Base-by-base conservation (phyloP, 2,797 vertebrate genomes). In the Antennarius maculatus region DNA sequence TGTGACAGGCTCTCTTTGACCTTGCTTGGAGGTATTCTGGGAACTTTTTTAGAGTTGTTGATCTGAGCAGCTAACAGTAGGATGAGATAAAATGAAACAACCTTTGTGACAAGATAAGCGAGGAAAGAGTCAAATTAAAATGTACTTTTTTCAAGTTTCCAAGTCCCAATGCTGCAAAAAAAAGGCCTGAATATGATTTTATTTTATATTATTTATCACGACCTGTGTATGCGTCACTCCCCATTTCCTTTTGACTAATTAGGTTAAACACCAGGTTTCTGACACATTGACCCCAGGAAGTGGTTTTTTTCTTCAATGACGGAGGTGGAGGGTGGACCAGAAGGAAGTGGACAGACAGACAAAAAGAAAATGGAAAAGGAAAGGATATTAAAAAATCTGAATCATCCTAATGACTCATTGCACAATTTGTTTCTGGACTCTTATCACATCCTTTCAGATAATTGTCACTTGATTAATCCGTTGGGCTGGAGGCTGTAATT, bases 201-300 rank as follows among this genome's bases (percentile, higher is more conserved):
- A 5, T 15, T 43, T 14, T 15, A 15, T 43, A 43, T 43, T 43
- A 14, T 12, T 9, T 39, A 39, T 39, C 37, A 39, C 3, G 8
- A 34, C 17, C 15, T 47, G 1, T 9, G 49, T 48, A 23, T 46
- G 34, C 18, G 6, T 45, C 4, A 50, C 57, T 34, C 41, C 48
- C 23, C 45, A 10, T n/a, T 79, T 86, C 82, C 79, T 82, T 74
- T 50, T 39, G 27, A 60, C 74, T 71, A 75, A 76, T 75, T 67
- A 45, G 81, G 69, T 82, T 74, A 75, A 80, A 74, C 53, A 50
- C 61, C 73, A 71, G 8, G 29, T 71, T 79, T 80, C 4, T 77
- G 70, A 84, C 80, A 66, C 59, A 0, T 34, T 71, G 86, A 89
- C 83, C 86, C 46, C 79, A 85, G 88, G 85, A 91, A 90, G 77